Percentiles rank a stretch among this genome's conserved stretches.
Conservation (phyloP, 2,797 vertebrate genomes). For the Toxotes lorentzi region DNA sequence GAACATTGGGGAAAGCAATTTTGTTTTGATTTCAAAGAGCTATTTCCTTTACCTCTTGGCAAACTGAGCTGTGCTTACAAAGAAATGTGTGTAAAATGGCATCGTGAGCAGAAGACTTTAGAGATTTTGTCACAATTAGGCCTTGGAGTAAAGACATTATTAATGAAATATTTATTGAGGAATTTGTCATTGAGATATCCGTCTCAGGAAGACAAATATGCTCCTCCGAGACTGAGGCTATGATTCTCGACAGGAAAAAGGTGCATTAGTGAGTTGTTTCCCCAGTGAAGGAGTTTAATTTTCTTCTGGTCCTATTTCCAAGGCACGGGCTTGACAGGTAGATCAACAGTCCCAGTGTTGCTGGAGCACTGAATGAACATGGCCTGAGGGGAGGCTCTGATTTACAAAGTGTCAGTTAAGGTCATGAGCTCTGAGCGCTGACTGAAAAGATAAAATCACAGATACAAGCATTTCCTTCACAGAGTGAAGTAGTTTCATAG, state of each 20-base stretch:
- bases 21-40: conserved; percentile 44
- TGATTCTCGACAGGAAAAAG: neutral
- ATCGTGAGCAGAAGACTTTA: conserved; percentile 7
- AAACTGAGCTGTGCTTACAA: conserved; percentile 5
- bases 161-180: neutral
- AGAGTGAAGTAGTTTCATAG: neutral
- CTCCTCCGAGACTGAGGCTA: neutral
- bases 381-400: conserved; percentile 7
- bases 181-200: neutral
- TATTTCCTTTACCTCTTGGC: neutral
- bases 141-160: conserved; percentile 2
- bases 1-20: conserved; percentile 36
- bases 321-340: neutral
- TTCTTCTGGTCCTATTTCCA: conserved; percentile 21
- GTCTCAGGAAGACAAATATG: neutral
- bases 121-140: neutral
- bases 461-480: conserved; percentile 14
- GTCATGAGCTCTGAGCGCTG: conserved; percentile 12
- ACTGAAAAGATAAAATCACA: conserved; percentile 18
- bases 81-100: conserved; percentile 3
- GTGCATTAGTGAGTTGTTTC: neutral
- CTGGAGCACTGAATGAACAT: neutral
- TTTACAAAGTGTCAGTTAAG: conserved; percentile 25
- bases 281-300: conserved; percentile 7
- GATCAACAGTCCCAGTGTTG: conserved; percentile 14